phyloP scores from a whole-genome alignment of 1,140 invertebrate genomes.

The Lineus longissimus region DNA sequence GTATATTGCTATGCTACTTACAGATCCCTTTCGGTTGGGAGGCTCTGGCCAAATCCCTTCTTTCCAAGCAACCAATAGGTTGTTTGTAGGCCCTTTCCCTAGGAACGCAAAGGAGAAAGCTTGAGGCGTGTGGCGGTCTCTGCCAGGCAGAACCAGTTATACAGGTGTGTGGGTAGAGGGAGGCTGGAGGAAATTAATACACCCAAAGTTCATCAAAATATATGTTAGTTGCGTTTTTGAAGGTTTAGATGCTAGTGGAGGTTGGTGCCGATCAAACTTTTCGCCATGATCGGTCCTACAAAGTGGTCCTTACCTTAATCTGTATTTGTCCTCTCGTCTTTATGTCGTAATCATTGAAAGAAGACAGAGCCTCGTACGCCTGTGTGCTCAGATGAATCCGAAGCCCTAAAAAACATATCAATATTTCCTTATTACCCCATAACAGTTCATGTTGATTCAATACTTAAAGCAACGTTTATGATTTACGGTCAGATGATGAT shows the following conservation, averaged over 20 bases:
- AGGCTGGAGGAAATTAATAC: no score
- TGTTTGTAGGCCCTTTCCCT: constrained; percentile 63
- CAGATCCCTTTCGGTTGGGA: constrained; percentile 59
- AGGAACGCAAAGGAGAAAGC: background rate
- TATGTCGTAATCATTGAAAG: constrained; percentile 74
- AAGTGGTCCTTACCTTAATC: constrained; percentile 69
- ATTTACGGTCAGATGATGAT: background rate
- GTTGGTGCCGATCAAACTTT: no score
- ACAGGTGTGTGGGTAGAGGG: no score
- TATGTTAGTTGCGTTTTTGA: no score
- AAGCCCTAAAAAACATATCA: constrained; percentile 36
- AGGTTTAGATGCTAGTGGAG: no score
- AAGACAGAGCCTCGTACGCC: constrained; percentile 70
- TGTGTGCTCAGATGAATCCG: constrained; percentile 46
- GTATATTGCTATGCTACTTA: no score
- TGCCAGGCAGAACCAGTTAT: no score
- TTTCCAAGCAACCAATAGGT: constrained; percentile 86
- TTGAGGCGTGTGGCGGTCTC: no score
- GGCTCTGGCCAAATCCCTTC: constrained; percentile 76
- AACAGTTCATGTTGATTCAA: background rate
- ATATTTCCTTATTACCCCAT: constrained; percentile 1
- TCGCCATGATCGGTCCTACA: no score
- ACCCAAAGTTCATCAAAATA: no score
- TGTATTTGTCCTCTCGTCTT: constrained; percentile 77
- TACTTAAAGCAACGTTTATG: background rate